phyloP scores from a whole-genome alignment of 2,888 invertebrate species.

The Allophyes oxyacanthae region DNA sequence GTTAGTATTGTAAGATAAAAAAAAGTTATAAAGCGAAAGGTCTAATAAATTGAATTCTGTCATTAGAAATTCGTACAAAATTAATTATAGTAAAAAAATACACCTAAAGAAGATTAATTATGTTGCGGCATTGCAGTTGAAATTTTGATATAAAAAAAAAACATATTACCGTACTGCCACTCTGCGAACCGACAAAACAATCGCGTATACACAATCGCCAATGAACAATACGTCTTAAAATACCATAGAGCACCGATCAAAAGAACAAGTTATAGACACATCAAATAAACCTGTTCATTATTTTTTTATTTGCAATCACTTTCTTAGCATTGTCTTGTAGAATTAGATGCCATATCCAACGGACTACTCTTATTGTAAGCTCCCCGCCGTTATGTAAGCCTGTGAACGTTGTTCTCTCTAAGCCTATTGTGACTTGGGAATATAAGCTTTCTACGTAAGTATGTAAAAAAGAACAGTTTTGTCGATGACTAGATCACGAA shows the following conservation, averaged over 20 bases:
- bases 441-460: constrained; percentile 69
- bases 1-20: too few species aligned
- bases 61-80: not conserved
- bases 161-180: not conserved
- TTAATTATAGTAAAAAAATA: not conserved
- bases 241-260: constrained; percentile 41
- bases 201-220: constrained; percentile 10
- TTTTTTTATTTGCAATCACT: constrained; percentile 52
- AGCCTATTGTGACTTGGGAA: constrained; percentile 74
- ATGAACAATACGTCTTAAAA: constrained; percentile 36
- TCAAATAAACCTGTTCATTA: constrained; percentile 30
- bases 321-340: constrained; percentile 53
- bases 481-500: constrained; percentile 47
- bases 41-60: too few species aligned
- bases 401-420: constrained; percentile 56
- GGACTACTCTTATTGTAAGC: constrained; percentile 42
- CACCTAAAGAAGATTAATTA: not conserved
- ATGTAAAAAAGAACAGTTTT: constrained; percentile 53
- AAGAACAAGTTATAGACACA: constrained; percentile 33
- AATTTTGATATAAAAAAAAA: not conserved
- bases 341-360: constrained; percentile 53
- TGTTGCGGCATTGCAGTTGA: not conserved
- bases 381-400: constrained; percentile 51
- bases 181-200: not conserved
- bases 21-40: not conserved